Evolutionary conservation across 1,140 invertebrate genomes (phyloP).

Genomic region (Mylabris phalerata): DNA sequence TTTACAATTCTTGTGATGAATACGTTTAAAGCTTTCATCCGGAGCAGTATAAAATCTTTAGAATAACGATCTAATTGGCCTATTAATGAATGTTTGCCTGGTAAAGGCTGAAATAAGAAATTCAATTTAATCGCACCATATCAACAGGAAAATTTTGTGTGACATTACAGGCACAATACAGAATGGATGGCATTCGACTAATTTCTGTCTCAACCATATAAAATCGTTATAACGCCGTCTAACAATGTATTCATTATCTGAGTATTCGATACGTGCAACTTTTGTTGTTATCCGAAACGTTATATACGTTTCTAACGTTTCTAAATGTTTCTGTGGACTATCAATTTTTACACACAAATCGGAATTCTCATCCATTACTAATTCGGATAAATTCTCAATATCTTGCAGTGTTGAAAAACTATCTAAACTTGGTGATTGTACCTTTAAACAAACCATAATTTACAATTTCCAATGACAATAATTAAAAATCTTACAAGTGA

Average conservation of each 20-base stretch:
- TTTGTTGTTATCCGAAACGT: slow-evolving; percentile 64
- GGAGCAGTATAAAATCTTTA: slow-evolving; percentile 62
- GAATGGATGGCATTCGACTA: slow-evolving; percentile 59
- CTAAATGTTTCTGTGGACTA: slow-evolving; percentile 71
- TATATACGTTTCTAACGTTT: slow-evolving; percentile 68
- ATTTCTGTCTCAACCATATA: slow-evolving; percentile 60
- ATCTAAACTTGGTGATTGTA: slow-evolving; percentile 54
- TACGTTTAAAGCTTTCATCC: slow-evolving; percentile 64
- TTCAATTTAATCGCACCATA: not conserved
- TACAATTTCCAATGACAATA: slow-evolving; percentile 1
- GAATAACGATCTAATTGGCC: slow-evolving; percentile 68
- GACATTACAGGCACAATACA: slow-evolving; percentile 60
- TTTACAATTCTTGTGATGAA: slow-evolving; percentile 52
- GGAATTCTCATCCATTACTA: slow-evolving; percentile 47
- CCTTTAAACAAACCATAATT: slow-evolving; percentile 25
- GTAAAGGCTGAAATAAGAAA: slow-evolving; percentile 55
- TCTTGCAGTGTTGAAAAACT: slow-evolving; percentile 57
- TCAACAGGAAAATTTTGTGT: too few species aligned
- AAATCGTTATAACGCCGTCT: slow-evolving; percentile 71
- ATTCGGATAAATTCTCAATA: slow-evolving; percentile 49
- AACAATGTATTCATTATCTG: slow-evolving; percentile 60
- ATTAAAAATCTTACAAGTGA: slow-evolving; percentile 29
- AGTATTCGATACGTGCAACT: slow-evolving; percentile 60
- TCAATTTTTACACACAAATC: slow-evolving; percentile 66
- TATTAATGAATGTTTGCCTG: slow-evolving; percentile 64